A percentile compares a stretch with the other conserved stretches of the same genome.
phyloP scores from a whole-genome alignment of 2,797 vertebrate species.

The Euthynnus affinis region DNA sequence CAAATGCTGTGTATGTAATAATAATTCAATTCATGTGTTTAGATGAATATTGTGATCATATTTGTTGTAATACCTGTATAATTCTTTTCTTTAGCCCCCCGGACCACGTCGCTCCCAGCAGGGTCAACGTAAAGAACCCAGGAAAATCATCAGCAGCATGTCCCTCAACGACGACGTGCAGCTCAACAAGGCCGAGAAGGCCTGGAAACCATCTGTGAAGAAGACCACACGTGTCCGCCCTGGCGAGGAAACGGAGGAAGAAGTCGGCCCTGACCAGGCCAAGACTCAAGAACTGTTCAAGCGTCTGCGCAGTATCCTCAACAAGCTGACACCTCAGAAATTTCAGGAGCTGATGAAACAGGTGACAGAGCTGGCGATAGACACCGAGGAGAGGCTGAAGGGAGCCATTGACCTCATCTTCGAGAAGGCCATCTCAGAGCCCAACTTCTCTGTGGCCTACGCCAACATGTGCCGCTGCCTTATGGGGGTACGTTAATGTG shows the following conservation, averaged over 20 bases:
- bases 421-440: slow-evolving; percentile 98
- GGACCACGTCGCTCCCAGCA: slow-evolving; percentile 94
- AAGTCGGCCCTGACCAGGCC: slow-evolving; percentile 79
- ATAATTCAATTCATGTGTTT: not conserved
- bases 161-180: slow-evolving; percentile 94
- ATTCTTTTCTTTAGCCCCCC: slow-evolving; percentile 83
- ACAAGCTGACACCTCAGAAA: slow-evolving; percentile 98
- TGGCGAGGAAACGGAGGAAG: slow-evolving; percentile 76
- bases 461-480: slow-evolving; percentile 99
- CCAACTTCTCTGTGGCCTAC: slow-evolving; percentile 99
- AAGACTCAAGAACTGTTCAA: slow-evolving; percentile 94
- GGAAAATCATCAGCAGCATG: slow-evolving; percentile 94
- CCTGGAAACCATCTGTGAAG: slow-evolving; percentile 94
- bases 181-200: slow-evolving; percentile 96
- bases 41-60: not conserved
- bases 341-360: slow-evolving; percentile 99
- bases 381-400: slow-evolving; percentile 97
- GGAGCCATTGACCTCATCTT: slow-evolving; percentile 98
- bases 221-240: slow-evolving; percentile 68
- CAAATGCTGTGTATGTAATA: not conserved
- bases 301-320: slow-evolving; percentile 94
- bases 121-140: slow-evolving; percentile 92
- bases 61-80: too few relatives aligned
- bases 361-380: slow-evolving; percentile 94
- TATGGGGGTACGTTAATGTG: slow-evolving; percentile 91